Conservation (phyloP, 2,797 vertebrate genomes). For the Sciurus carolinensis region DNA sequence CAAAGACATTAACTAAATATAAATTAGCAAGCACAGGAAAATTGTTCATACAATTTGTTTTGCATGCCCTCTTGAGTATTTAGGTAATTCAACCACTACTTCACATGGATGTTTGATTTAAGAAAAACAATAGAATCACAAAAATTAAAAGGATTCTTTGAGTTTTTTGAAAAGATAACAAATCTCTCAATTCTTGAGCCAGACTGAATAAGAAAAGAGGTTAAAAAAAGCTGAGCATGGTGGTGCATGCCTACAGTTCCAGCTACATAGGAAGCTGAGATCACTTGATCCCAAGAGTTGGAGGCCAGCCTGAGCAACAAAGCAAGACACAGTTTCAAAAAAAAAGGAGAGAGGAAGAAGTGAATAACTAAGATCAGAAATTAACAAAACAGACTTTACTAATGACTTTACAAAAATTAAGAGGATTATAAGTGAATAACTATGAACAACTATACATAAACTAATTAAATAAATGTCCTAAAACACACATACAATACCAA, state of each 20-base stretch:
- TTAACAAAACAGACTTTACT: not conserved
- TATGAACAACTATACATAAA: not conserved
- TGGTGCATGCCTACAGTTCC: too few relatives aligned
- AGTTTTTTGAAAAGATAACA: not conserved
- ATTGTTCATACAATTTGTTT: not conserved
- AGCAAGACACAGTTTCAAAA: not conserved
- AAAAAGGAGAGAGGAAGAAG: not conserved
- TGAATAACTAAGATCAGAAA: slow-evolving; percentile 4
- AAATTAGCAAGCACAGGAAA: not conserved
- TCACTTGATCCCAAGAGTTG: too few relatives aligned
- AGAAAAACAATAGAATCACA: not conserved
- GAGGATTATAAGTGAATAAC: not conserved
- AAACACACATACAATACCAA: not conserved
- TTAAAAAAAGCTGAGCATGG: too few relatives aligned
- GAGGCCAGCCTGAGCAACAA: too few relatives aligned
- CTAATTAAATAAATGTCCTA: not conserved
- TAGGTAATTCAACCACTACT: not conserved
- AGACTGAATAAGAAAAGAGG: not conserved
- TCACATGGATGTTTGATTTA: too few relatives aligned
- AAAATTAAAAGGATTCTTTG: not conserved
- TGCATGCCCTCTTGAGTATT: not conserved
- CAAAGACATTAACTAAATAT: not conserved
- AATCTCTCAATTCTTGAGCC: not conserved
- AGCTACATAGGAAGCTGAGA: too few relatives aligned
- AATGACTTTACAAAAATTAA: not conserved